Conservation (phyloP, 2,888 invertebrate species). For the Scaptomyza caliginosa region DNA sequence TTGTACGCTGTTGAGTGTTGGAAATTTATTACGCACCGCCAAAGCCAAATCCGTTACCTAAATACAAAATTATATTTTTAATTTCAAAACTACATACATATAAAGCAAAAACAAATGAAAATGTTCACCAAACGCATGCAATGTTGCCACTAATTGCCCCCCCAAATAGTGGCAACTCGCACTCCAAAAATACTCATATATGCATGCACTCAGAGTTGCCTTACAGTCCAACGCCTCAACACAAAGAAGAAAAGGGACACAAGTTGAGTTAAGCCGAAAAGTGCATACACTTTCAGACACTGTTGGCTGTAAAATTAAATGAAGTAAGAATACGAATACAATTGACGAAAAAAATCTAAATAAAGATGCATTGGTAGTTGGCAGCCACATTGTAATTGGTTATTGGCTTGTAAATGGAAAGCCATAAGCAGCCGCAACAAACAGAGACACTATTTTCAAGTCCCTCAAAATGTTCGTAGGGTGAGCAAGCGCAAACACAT, state of each 20-base stretch:
- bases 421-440: constrained; percentile 10
- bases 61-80: constrained; percentile 40
- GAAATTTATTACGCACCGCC: constrained; percentile 27
- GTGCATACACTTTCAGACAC: constrained; percentile 22
- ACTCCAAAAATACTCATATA: constrained; percentile 25
- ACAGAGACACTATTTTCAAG: constrained; percentile 17
- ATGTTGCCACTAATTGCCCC: constrained; percentile 31
- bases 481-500: constrained; percentile 33
- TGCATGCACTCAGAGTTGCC: constrained; percentile 10
- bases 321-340: too few species aligned
- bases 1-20: constrained; percentile 8
- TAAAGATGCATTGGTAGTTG: constrained; percentile 27
- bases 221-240: constrained; percentile 29
- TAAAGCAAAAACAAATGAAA: constrained; percentile 40
- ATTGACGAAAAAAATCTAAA: neutral
- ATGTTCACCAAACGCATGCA: constrained; percentile 26
- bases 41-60: constrained; percentile 21
- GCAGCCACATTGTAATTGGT: constrained; percentile 62
- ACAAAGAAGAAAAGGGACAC: neutral
- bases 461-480: constrained; percentile 15
- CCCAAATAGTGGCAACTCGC: constrained; percentile 35
- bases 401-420: constrained; percentile 36
- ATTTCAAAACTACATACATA: constrained; percentile 29
- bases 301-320: too few species aligned
- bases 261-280: neutral